Percentiles rank a stretch among this genome's conserved stretches.
phyloP scores from a whole-genome alignment of 2,113 vertebrate genomes.

The Oceanites oceanicus region DNA sequence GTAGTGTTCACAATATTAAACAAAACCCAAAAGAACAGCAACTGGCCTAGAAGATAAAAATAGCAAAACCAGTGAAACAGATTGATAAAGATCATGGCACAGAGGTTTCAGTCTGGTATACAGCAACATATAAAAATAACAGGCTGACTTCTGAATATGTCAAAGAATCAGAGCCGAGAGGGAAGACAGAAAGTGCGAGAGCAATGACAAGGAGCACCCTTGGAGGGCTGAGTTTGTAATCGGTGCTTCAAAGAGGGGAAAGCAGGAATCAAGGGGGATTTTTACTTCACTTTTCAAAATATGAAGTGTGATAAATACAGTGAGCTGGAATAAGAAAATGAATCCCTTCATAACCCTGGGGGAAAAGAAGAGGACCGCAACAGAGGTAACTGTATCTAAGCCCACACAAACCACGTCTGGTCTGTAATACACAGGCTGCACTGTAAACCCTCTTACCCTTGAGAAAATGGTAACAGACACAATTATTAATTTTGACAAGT shows the following conservation, averaged over 20 bases:
- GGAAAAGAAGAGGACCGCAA: neutral
- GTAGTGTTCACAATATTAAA: neutral
- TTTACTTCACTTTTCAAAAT: neutral
- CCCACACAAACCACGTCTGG: neutral
- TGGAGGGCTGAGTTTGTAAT: neutral
- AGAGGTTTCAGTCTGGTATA: neutral
- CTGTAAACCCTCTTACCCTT: neutral
- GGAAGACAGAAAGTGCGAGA: neutral
- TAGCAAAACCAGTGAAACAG: neutral
- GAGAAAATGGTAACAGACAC: neutral
- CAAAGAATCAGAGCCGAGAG: neutral
- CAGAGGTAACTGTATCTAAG: neutral
- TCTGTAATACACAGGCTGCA: neutral
- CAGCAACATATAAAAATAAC: neutral
- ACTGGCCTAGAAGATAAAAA: neutral
- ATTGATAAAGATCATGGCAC: neutral
- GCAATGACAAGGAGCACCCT: neutral
- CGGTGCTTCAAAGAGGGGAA: neutral
- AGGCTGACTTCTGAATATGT: neutral
- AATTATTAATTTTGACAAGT: neutral
- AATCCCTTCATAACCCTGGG: neutral
- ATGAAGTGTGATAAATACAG: neutral
- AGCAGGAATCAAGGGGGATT: neutral
- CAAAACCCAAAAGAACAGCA: neutral
- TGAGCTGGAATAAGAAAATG: neutral